These are phyloP conservation scores for Litoditis marina DNA, from an alignment of 2,888 invertebrate genomes.

Conservation along the genomic window DNA sequence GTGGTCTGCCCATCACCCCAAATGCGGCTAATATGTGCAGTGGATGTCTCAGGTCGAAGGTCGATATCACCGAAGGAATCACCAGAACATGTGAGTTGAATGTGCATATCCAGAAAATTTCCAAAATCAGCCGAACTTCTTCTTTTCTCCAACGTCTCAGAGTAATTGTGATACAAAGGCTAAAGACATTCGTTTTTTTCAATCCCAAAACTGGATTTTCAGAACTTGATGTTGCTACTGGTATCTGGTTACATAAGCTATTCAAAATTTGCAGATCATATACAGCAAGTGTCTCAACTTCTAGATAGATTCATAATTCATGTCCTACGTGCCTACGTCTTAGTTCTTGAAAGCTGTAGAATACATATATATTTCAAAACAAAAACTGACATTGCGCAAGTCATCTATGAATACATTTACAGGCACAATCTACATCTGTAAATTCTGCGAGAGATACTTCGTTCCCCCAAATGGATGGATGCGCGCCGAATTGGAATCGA, in stretches of 20 bases:
- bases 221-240: too few species aligned
- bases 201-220: too few species aligned
- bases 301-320: too few species aligned
- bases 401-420: too few species aligned
- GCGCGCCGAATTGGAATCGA: conserved; percentile 65
- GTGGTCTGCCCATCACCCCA: conserved; percentile 84
- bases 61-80: conserved; percentile 93
- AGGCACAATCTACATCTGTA: conserved; percentile 65
- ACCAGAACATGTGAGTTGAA: conserved; percentile 73
- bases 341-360: neutral
- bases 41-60: conserved; percentile 81
- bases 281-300: too few species aligned
- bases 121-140: too few species aligned
- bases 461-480: conserved; percentile 89
- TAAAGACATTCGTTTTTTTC: too few species aligned
- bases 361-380: neutral
- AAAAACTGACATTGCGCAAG: neutral
- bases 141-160: too few species aligned
- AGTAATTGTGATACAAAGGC: too few species aligned
- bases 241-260: neutral
- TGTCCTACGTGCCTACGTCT: too few species aligned
- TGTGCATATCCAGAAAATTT: neutral
- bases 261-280: too few species aligned
- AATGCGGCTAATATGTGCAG: conserved; percentile 98
- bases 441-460: conserved; percentile 70